A percentile compares a stretch with the other conserved stretches of the same genome.
Evolutionary conservation across 2,888 invertebrate species (phyloP).

Genomic region (Leucania comma): DNA sequence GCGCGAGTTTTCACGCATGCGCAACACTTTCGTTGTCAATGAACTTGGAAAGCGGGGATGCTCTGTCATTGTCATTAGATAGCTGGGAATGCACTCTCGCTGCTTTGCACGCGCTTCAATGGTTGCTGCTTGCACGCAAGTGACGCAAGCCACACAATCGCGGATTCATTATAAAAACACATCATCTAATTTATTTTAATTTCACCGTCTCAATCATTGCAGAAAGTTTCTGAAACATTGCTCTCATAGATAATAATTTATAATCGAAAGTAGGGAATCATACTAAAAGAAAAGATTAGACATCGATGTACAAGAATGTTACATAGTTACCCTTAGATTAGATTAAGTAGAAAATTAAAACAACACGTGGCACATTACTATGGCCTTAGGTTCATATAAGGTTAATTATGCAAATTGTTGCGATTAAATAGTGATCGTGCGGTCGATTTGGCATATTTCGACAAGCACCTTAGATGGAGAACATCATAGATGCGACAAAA

Average conservation of each 20-base stretch:
- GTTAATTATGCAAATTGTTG: slow-evolving; percentile 21
- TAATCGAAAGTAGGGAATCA: slow-evolving; percentile 1
- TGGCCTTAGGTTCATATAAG: not conserved
- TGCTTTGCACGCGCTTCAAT: slow-evolving; percentile 77
- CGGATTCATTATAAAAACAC: slow-evolving; percentile 58
- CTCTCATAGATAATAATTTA: not conserved
- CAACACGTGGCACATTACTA: not conserved
- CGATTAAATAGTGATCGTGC: slow-evolving; percentile 12
- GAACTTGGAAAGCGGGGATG: slow-evolving; percentile 90
- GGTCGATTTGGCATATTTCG: slow-evolving; percentile 16
- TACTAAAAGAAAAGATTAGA: slow-evolving; percentile 4
- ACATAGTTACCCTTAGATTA: not conserved
- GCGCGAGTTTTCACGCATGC: slow-evolving; percentile 88
- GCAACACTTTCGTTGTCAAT: slow-evolving; percentile 89
- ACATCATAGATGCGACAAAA: slow-evolving; percentile 29
- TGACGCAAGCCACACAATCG: slow-evolving; percentile 74
- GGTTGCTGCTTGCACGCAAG: slow-evolving; percentile 77
- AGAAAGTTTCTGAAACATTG: slow-evolving; percentile 29
- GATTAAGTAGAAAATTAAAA: not conserved
- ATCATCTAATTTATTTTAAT: slow-evolving; percentile 45
- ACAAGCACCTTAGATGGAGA: slow-evolving; percentile 15
- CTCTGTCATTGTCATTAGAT: slow-evolving; percentile 88
- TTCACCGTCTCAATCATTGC: slow-evolving; percentile 34
- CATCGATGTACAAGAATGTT: not conserved
- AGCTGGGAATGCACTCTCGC: slow-evolving; percentile 89